phyloP scores from a whole-genome alignment of 1,140 invertebrate genomes.

The Luehdorfia chinensis region DNA sequence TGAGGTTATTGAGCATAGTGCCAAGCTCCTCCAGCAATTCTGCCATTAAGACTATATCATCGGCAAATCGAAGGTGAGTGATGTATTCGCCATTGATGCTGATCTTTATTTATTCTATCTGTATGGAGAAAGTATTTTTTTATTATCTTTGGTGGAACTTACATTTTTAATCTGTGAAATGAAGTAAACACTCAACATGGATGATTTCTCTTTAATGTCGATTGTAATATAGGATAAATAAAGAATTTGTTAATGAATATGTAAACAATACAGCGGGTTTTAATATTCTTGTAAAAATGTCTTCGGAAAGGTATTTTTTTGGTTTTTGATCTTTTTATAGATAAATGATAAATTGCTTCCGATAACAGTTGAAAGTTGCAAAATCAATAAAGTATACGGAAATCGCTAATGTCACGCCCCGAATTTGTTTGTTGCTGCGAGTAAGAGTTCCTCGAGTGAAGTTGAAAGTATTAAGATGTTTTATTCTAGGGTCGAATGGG shows the following conservation, averaged over 20 bases:
- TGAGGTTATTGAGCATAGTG: too few relatives aligned
- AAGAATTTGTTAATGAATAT: conserved; percentile 52
- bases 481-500: conserved; percentile 94
- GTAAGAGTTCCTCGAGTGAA: conserved; percentile 30
- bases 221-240: conserved; percentile 61
- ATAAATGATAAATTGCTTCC: conserved; percentile 46
- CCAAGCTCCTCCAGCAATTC: too few relatives aligned
- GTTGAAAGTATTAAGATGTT: conserved; percentile 49
- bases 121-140: conserved; percentile 3
- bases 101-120: neutral
- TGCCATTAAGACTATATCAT: too few relatives aligned
- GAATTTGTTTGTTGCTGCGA: conserved; percentile 55
- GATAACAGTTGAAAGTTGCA: conserved; percentile 69
- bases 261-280: conserved; percentile 31
- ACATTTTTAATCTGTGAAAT: conserved; percentile 35
- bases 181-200: conserved; percentile 75
- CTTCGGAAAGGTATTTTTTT: conserved; percentile 66
- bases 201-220: conserved; percentile 53
- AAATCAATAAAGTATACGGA: conserved; percentile 75
- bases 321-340: conserved; percentile 20
- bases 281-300: conserved; percentile 50
- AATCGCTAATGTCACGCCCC: conserved; percentile 76
- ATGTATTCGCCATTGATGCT: too few relatives aligned
- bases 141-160: too few relatives aligned
- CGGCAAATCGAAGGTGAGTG: too few relatives aligned